Evolutionary conservation across 2,888 invertebrate species (phyloP).

Genomic region (Thereva nobilitata): DNA sequence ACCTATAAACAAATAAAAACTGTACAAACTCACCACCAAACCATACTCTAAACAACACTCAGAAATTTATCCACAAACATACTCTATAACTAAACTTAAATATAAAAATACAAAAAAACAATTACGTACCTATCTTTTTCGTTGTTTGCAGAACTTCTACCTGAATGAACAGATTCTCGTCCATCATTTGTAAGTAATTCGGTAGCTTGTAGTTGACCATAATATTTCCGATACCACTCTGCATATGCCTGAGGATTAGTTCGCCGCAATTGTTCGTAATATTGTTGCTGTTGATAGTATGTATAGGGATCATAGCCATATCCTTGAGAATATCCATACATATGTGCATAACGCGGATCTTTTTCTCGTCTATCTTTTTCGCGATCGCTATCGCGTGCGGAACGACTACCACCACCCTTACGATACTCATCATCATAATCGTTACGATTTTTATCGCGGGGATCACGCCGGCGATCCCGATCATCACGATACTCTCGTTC

Average conservation of each 20-base stretch:
- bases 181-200: slow-evolving; percentile 61
- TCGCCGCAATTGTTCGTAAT: slow-evolving; percentile 76
- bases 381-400: slow-evolving; percentile 47
- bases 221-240: slow-evolving; percentile 76
- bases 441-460: slow-evolving; percentile 18
- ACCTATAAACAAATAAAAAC: no score
- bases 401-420: slow-evolving; percentile 46
- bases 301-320: slow-evolving; percentile 65
- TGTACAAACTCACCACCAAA: no score
- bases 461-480: slow-evolving; percentile 41
- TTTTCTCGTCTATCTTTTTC: slow-evolving; percentile 43
- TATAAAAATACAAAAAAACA: neutral
- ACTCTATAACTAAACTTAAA: no score
- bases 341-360: slow-evolving; percentile 47
- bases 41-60: no score
- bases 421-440: slow-evolving; percentile 53
- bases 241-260: slow-evolving; percentile 80
- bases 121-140: slow-evolving; percentile 66
- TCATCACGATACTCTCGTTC: slow-evolving; percentile 35
- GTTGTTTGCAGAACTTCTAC: slow-evolving; percentile 75
- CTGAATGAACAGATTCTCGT: slow-evolving; percentile 79
- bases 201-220: slow-evolving; percentile 48
- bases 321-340: slow-evolving; percentile 46
- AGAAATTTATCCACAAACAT: no score
- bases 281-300: slow-evolving; percentile 63